Base-by-base conservation (phyloP, 2,113 vertebrate species). In the Xyliphius kryptos region DNA sequence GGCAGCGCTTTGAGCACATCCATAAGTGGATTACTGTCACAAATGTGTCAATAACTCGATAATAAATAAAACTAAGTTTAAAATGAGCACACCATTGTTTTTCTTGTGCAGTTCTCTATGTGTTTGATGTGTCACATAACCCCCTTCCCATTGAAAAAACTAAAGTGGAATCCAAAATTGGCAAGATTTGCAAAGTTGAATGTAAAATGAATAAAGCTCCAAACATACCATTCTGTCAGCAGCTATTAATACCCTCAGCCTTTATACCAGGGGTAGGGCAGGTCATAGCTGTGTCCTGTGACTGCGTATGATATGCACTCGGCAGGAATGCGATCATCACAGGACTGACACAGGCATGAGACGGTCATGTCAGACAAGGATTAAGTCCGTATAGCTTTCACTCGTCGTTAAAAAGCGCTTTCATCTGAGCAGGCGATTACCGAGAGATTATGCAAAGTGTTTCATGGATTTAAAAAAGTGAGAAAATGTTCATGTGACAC, bases 271-370 rank as follows among this genome's bases (percentile, higher is more conserved):
- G 41, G 56, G 14, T 22, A 19, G 4, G 20, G 49, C 36, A 22
- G 13, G 36, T 22, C 60, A 43, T 43, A 13, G n/a, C 60, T 43
- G 37, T 5, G 38, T 43, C 60, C 51, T 53, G 60, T 43, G 36
- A 63, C 61, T n/a, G 8, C 3, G 3, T 22, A 4, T 17, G 50
- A 50, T 17, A 11, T 61, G 14, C 48, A 53, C 37, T 43, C 26
- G 60, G 11, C 48, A 62, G 60, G 60, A 62, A 52, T 52, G 10
- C 22, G 36, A 37, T 51, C 48, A 52, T 62, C 60, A 52, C 19
- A 26, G 19, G 14, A 17, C 32, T 21, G 36, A 41, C 15, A 38
- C n/a, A 36, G 19, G 49, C 13, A 20, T 11, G 14, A 61, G 60
- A 62, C 48, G 4, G 8, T n/a, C 8, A 10, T 61, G 59, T 51